A percentile compares a stretch with the other conserved stretches of the same genome.
Evolutionary conservation across 2,888 invertebrate genomes (phyloP).

Genomic region (Agonum fuliginosum): DNA sequence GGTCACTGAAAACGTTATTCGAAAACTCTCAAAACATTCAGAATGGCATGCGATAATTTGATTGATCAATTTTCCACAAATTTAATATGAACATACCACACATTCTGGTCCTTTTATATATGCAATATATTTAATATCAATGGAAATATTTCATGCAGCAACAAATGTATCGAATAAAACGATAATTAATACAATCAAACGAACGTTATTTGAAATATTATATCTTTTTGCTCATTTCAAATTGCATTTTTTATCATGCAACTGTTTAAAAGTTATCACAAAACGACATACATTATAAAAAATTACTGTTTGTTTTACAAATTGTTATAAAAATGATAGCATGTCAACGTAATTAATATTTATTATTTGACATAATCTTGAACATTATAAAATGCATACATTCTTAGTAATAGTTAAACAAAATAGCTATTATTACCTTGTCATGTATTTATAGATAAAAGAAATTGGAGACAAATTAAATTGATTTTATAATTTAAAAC

Average conservation of each 20-base stretch:
- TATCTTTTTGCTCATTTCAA: not conserved
- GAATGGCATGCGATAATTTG: not conserved
- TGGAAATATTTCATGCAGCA: not conserved
- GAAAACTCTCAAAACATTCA: not conserved
- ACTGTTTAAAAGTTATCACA: not conserved
- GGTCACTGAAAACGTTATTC: no score
- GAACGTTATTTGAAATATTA: not conserved
- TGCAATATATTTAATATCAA: not conserved
- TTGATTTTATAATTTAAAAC: slow-evolving; percentile 32
- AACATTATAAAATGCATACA: not conserved
- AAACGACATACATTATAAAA: not conserved
- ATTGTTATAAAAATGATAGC: not conserved
- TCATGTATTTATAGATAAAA: slow-evolving; percentile 21
- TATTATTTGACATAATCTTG: not conserved
- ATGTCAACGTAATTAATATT: not conserved
- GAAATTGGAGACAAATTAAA: slow-evolving; percentile 11
- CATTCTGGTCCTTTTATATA: not conserved
- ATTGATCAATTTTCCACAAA: slow-evolving; percentile 1
- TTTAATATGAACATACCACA: not conserved
- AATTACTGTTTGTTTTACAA: no score
- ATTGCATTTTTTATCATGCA: slow-evolving; percentile 2
- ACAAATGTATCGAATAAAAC: slow-evolving; percentile 19
- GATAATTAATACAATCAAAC: not conserved
- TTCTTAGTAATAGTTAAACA: not conserved
- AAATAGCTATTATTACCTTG: slow-evolving; percentile 8